A percentile compares a stretch with the other conserved stretches of the same genome.
Evolutionary conservation across 2,797 vertebrate genomes (phyloP).

Genomic region (Nyctibius grandis): DNA sequence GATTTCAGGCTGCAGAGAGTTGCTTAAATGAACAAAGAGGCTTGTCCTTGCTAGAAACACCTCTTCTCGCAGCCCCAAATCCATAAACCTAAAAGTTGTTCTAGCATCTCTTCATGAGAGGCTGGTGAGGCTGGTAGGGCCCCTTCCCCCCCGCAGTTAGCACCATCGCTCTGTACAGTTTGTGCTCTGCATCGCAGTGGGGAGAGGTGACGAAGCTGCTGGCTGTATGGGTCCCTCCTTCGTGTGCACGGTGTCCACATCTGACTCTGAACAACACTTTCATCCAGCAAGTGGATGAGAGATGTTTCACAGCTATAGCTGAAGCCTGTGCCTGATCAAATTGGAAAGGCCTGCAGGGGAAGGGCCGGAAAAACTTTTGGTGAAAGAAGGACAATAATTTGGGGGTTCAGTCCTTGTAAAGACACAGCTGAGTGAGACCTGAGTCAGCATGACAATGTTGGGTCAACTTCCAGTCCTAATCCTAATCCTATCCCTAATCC

Average conservation of each 20-base stretch:
- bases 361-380: not conserved
- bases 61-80: not conserved
- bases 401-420: not conserved
- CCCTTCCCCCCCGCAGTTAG: not conserved
- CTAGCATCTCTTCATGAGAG: not conserved
- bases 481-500: not conserved
- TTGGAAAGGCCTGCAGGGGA: not conserved
- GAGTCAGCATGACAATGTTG: not conserved
- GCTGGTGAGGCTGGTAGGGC: not conserved
- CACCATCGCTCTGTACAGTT: not conserved
- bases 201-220: not conserved
- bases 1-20: not conserved
- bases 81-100: not conserved
- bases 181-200: accelerated
- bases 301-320: not conserved
- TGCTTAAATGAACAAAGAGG: not conserved
- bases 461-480: not conserved
- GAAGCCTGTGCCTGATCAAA: not conserved
- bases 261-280: not conserved
- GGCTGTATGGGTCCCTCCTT: not conserved
- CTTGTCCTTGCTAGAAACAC: not conserved
- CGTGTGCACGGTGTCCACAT: accelerated
- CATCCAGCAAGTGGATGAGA: not conserved
- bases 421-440: not conserved
- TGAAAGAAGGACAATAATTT: not conserved